Evolutionary conservation across 2,113 vertebrate genomes (phyloP).

Genomic region (pig (Sus scrofa)): T2T-Sscrofa CM000812.6:118678501-118679000

Average conservation of each 20-base stretch:
- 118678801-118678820: neutral
- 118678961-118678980: too few species aligned
- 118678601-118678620: neutral
- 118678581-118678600: neutral
- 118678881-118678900: neutral
- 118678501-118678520: conserved; percentile 37
- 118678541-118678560: neutral
- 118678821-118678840: neutral
- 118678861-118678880: conserved; percentile 33
- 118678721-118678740: neutral
- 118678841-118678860: neutral
- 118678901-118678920: too few species aligned
- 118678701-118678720: neutral
- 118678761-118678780: neutral
- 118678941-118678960: too few species aligned
- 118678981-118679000: too few species aligned
- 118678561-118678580: neutral
- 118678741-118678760: neutral
- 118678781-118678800: neutral
- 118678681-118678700: neutral
- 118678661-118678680: neutral
- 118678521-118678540: neutral
- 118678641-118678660: neutral
- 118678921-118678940: too few species aligned
- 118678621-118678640: neutral